A percentile compares a stretch with the other conserved stretches of the same genome.
Conservation (phyloP, 2,113 vertebrate genomes). For the Mustelus asterias region DNA sequence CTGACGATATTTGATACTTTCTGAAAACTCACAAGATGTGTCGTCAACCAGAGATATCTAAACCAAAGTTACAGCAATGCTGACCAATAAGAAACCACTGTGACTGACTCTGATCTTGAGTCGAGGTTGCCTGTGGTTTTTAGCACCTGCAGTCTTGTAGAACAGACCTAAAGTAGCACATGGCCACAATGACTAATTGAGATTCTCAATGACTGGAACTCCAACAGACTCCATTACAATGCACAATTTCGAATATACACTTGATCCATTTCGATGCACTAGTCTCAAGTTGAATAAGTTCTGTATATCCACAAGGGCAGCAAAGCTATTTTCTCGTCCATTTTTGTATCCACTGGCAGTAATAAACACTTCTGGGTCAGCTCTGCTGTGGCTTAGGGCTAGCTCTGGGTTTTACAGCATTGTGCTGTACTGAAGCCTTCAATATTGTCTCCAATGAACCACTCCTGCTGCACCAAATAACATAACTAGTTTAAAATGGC, state of each 20-base stretch:
- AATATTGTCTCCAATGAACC: neutral
- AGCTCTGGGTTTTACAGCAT: neutral
- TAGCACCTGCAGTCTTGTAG: neutral
- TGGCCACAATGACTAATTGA: neutral
- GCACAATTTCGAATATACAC: neutral
- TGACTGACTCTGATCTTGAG: neutral
- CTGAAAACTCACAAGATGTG: neutral
- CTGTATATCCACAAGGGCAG: neutral
- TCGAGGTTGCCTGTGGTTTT: neutral
- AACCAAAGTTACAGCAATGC: slow-evolving; percentile 13
- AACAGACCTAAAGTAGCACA: neutral
- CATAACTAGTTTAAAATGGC: neutral
- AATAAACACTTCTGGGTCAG: neutral
- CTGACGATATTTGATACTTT: neutral
- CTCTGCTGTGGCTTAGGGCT: neutral
- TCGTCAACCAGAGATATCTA: neutral
- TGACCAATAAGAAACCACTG: neutral
- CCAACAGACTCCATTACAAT: neutral
- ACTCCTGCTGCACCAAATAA: neutral
- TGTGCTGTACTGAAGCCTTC: neutral
- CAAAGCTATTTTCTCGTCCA: neutral
- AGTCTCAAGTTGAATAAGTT: slow-evolving; percentile 1
- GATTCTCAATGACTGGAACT: neutral
- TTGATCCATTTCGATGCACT: neutral
- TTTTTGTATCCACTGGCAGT: neutral